phyloP scores from a whole-genome alignment of 2,888 invertebrate genomes.

The Halictus quadricinctus region DNA sequence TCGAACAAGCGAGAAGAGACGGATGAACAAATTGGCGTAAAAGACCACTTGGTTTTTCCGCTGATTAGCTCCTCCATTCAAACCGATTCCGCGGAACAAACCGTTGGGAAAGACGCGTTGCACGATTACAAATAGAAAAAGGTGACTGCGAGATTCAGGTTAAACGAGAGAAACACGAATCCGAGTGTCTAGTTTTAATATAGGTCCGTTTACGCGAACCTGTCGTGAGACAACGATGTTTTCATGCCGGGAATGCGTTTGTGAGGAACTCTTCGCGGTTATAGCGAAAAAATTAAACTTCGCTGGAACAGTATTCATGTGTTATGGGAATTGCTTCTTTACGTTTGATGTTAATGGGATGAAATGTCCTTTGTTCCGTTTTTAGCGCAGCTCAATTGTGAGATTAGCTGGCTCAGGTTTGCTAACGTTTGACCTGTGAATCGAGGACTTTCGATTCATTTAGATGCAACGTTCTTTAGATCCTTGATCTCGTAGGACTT shows the following conservation, averaged over 20 bases:
- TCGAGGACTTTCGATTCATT: neutral
- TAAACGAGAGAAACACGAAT: neutral
- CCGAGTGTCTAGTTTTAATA: neutral
- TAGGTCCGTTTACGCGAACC: neutral
- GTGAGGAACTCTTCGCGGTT: neutral
- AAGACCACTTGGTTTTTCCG: conserved; percentile 39
- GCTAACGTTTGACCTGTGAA: neutral
- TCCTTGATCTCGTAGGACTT: neutral
- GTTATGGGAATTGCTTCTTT: neutral
- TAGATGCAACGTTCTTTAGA: neutral
- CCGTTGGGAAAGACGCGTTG: conserved; percentile 35
- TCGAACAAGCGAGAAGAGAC: conserved; percentile 27
- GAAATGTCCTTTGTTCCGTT: neutral
- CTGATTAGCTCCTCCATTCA: conserved; percentile 38
- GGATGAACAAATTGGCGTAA: conserved; percentile 49
- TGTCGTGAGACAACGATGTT: neutral
- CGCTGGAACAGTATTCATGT: neutral
- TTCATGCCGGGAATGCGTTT: neutral
- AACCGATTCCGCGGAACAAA: conserved; percentile 37
- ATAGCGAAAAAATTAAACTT: neutral
- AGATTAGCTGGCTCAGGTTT: neutral
- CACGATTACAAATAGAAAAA: neutral
- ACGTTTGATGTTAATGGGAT: neutral
- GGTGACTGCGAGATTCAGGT: conserved; percentile 1
- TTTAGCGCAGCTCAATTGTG: neutral